phyloP scores from a whole-genome alignment of 2,888 invertebrate genomes.

The Vesta saturnalis region DNA sequence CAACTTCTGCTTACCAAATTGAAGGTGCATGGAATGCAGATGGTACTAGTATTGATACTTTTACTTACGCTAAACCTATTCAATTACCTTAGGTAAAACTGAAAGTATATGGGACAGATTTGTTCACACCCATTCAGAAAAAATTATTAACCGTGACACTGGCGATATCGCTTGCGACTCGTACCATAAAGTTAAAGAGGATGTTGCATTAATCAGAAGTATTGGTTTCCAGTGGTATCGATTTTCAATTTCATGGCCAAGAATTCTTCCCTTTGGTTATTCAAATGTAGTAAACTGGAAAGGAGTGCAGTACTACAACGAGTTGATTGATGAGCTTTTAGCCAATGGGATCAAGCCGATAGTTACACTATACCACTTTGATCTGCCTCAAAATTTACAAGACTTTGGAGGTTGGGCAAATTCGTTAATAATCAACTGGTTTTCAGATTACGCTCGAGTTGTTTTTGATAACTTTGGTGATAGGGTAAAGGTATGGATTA shows the following conservation, averaged over 20 bases:
- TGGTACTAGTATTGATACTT: constrained; percentile 59
- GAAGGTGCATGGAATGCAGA: constrained; percentile 66
- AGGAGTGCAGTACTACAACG: constrained; percentile 71
- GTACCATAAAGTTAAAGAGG: constrained; percentile 40
- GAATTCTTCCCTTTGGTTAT: constrained; percentile 68
- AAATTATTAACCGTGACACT: constrained; percentile 29
- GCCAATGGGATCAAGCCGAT: constrained; percentile 66
- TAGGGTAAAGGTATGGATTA: constrained; percentile 61
- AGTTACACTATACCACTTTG: constrained; percentile 72
- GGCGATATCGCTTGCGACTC: constrained; percentile 42
- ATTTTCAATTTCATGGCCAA: constrained; percentile 69
- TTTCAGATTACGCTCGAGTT: constrained; percentile 65
- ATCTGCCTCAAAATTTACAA: constrained; percentile 68
- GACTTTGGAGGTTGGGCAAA: no score
- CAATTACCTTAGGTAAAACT: no score
- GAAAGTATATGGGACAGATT: no score
- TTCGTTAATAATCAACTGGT: constrained; percentile 65
- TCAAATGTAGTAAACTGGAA: constrained; percentile 66
- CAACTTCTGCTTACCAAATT: constrained; percentile 66
- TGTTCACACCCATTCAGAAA: constrained; percentile 43
- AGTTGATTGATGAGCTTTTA: constrained; percentile 66
- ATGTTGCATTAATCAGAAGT: constrained; percentile 36
- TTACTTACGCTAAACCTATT: no score
- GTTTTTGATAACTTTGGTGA: constrained; percentile 48
- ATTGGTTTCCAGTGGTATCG: constrained; percentile 59